These are phyloP conservation scores for Mechanitis messenoides DNA, from an alignment of 2,888 invertebrate species.

Conservation along the genomic window DNA sequence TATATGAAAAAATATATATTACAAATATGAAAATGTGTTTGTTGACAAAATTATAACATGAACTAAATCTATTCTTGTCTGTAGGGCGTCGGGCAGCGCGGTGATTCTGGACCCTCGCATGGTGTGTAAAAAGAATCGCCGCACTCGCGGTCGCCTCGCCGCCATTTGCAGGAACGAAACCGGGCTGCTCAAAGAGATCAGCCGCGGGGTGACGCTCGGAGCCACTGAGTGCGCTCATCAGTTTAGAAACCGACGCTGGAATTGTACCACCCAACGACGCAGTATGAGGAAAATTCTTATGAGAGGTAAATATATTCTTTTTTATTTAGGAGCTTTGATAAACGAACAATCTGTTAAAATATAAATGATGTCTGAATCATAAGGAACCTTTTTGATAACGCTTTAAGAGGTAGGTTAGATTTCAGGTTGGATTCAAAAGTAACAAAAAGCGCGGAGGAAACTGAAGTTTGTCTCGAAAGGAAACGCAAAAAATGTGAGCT, in stretches of 20 bases:
- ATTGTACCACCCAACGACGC: slow-evolving; percentile 88
- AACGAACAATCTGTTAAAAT: no score
- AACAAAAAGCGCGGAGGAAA: no score
- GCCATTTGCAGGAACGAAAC: slow-evolving; percentile 90
- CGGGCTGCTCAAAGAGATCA: slow-evolving; percentile 87
- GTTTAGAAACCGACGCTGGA: slow-evolving; percentile 91
- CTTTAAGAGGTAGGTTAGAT: no score
- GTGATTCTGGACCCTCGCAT: slow-evolving; percentile 92
- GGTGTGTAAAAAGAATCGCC: slow-evolving; percentile 90
- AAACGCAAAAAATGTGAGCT: no score
- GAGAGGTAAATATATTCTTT: slow-evolving; percentile 79
- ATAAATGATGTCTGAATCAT: no score
- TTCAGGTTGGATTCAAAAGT: no score
- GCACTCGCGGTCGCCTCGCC: slow-evolving; percentile 84
- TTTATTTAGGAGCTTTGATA: neutral
- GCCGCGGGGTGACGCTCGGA: slow-evolving; percentile 87
- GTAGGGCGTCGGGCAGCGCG: slow-evolving; percentile 88
- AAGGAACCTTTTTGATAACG: no score
- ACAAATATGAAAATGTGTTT: no score
- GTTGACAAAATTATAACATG: no score
- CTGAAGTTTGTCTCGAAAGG: no score
- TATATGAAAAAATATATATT: no score
- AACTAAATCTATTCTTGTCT: neutral
- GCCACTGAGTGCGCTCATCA: slow-evolving; percentile 92
- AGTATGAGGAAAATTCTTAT: slow-evolving; percentile 90